Conservation (phyloP, 2,888 invertebrate species). For the Xylophagus ater region DNA sequence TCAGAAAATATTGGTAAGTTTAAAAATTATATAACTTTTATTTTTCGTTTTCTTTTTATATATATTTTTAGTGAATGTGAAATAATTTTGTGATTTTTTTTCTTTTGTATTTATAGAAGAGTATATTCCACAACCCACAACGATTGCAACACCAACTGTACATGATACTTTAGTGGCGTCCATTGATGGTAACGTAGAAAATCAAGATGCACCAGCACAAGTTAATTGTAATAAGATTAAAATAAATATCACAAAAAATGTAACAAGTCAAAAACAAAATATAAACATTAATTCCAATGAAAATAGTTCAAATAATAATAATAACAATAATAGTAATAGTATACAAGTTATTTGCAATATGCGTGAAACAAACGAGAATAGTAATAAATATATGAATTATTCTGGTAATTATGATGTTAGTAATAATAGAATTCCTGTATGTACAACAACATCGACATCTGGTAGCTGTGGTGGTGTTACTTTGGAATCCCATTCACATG, state of each 20-base stretch:
- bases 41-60: neutral
- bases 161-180: conserved; percentile 41
- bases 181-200: conserved; percentile 68
- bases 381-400: neutral
- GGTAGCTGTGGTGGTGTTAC: no score
- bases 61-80: neutral
- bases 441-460: no score
- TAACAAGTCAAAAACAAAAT: conserved; percentile 48
- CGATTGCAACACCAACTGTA: conserved; percentile 26
- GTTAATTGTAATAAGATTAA: conserved; percentile 52
- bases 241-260: conserved; percentile 69
- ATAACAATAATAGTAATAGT: conserved; percentile 20
- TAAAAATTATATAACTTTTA: no score
- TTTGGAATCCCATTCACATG: neutral
- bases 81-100: neutral
- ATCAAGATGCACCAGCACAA: conserved; percentile 44
- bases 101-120: conserved; percentile 23
- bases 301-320: conserved; percentile 15
- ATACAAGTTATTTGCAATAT: conserved; percentile 15
- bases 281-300: conserved; percentile 31
- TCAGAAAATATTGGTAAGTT: conserved; percentile 8
- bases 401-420: no score
- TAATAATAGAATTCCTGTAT: no score
- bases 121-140: conserved; percentile 30
- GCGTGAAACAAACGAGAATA: conserved; percentile 7